Evolutionary conservation across 2,888 invertebrate genomes (phyloP).

Genomic region (Lampropteryx suffumata): DNA sequence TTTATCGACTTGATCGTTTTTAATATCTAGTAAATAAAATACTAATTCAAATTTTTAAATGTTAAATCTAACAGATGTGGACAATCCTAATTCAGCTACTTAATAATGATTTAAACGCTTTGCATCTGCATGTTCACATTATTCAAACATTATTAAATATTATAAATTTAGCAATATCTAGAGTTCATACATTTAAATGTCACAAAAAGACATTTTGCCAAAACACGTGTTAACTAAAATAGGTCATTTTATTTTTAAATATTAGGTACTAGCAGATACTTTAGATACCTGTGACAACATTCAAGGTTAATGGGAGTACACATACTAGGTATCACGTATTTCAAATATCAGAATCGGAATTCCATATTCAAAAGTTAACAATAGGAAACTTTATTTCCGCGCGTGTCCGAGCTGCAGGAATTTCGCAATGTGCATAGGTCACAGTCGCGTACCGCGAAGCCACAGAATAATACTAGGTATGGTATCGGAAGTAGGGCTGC

Average conservation of each 20-base stretch:
- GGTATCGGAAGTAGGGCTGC: slow-evolving; percentile 49
- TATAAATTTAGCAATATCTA: slow-evolving; percentile 1
- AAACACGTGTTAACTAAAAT: not conserved
- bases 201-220: slow-evolving; percentile 11
- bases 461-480: slow-evolving; percentile 14
- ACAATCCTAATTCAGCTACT: slow-evolving; percentile 1
- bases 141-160: slow-evolving; percentile 16
- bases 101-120: slow-evolving; percentile 14
- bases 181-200: slow-evolving; percentile 13
- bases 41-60: too few species aligned
- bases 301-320: too few species aligned
- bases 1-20: too few species aligned
- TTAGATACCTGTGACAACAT: too few species aligned
- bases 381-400: slow-evolving; percentile 10
- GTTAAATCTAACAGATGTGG: not conserved
- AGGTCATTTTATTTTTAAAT: not conserved
- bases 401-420: slow-evolving; percentile 3
- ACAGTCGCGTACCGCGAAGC: slow-evolving; percentile 2
- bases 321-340: too few species aligned
- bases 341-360: slow-evolving; percentile 4
- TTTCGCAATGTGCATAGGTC: slow-evolving; percentile 21
- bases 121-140: slow-evolving; percentile 7
- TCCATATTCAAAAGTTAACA: slow-evolving; percentile 11
- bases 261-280: too few species aligned
- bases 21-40: too few species aligned